Evolutionary conservation across 64 coral and sea anemone species (phyloP).

Genomic region (Cladopsammia gracilis): DNA sequence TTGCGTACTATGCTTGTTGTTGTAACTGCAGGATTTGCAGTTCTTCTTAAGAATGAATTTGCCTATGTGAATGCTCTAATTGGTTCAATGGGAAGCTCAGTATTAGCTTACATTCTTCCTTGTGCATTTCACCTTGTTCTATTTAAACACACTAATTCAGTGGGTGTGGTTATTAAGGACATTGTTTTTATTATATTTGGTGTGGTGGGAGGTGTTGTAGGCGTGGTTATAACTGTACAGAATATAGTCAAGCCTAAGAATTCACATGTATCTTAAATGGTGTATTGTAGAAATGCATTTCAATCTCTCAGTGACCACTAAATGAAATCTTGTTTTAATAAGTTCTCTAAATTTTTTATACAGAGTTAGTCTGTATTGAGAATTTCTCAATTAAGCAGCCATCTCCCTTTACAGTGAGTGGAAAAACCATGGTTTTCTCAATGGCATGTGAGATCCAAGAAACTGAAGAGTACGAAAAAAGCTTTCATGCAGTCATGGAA

Average conservation of each 20-base stretch:
- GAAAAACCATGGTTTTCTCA: too few species aligned
- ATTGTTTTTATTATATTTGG: conserved; percentile 92
- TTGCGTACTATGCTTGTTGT: conserved; percentile 76
- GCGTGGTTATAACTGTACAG: conserved; percentile 89
- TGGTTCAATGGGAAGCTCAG: conserved; percentile 94
- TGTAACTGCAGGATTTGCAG: conserved; percentile 77
- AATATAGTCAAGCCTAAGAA: conserved; percentile 69
- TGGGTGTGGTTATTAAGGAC: conserved; percentile 80
- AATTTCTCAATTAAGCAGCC: too few species aligned
- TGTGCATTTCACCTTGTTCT: conserved; percentile 93
- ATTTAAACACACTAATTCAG: conserved; percentile 80
- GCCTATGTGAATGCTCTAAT: conserved; percentile 95
- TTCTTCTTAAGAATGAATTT: conserved; percentile 82
- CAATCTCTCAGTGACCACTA: too few species aligned
- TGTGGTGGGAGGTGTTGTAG: conserved; percentile 89
- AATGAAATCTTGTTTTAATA: too few species aligned
- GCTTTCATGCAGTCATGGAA: too few species aligned
- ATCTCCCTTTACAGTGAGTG: too few species aligned
- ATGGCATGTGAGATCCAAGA: too few species aligned
- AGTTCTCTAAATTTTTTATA: too few species aligned
- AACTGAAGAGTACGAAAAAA: too few species aligned
- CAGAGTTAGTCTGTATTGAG: too few species aligned
- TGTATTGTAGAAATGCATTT: too few species aligned
- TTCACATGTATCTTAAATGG: background rate
- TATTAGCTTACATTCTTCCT: conserved; percentile 92